Evolutionary conservation across 2,888 invertebrate genomes (phyloP), one percentile per base, ranked within the genome.

Genomic region (Eugnorisma glareosa): DNA sequence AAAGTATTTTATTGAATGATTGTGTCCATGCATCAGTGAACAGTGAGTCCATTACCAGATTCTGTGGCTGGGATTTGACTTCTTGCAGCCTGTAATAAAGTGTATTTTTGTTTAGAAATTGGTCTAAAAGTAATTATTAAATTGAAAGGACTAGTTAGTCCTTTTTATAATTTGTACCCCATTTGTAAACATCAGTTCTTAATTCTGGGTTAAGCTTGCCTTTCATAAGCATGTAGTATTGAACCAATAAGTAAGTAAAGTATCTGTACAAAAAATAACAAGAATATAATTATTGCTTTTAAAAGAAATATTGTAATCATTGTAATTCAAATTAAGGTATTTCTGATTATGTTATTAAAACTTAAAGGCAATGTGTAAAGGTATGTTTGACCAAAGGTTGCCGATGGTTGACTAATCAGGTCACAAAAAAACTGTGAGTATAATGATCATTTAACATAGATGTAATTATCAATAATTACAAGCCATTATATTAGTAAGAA

Each of bases 1-100:
- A 97, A 67, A 99, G 95, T 61, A 98, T 94, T 73, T 98, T 97
- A 91, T 98, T 98, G 85, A 98, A 97, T 72, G 97, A 97, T 79
- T 97, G 97, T 5, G 98, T 98, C 99, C 99, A 99, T 0, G 98
- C 98, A 93, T 99, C 99, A 88, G 98, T 98, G 92, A 98, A 98
- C 67, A 99, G 95, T 2, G 98, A 97, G 88, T 98, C 98, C 94
- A 98, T 96, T 31, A 99, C 95, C 94, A 98, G 97, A 93, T 98
- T 98, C 91, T 98, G 98, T 1, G 98, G 98, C 89, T 98, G 98
- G 0, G 98, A 98, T 92, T 98, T 99, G 1, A 99, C 98, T 97
- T 99, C 99, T 97, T 99, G 99, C 79, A 99, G 96, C 31, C 98
- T 98, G 91, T 76, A 93, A 93, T 45, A 66, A 73, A 78, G 43